Evolutionary conservation across 2,888 invertebrate genomes (phyloP), one percentile per base, ranked within the genome.

Genomic region (Timandra comae): DNA sequence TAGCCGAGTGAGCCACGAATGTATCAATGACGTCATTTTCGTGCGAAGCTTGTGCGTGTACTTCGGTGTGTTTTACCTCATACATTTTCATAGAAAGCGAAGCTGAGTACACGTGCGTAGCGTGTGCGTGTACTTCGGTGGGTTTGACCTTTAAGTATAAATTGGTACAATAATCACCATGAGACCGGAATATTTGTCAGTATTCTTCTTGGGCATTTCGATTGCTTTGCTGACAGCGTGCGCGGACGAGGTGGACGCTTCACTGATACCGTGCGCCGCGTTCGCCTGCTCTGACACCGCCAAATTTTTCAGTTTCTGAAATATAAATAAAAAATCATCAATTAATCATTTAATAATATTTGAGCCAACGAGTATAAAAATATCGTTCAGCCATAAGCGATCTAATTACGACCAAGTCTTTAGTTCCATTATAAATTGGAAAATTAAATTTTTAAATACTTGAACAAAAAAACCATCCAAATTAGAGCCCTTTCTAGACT

Each of bases 101-200:
- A n/a, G n/a, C n/a, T n/a, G n/a, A n/a, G n/a, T n/a, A n/a, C n/a
- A n/a, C n/a, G n/a, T n/a, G n/a, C n/a, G n/a, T n/a, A n/a, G n/a
- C n/a, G n/a, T n/a, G n/a, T n/a, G n/a, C n/a, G n/a, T n/a, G n/a
- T n/a, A n/a, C n/a, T n/a, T n/a, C n/a, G n/a, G n/a, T n/a, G n/a
- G n/a, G n/a, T n/a, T n/a, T n/a, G n/a, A n/a, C n/a, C n/a, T n/a
- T n/a, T n/a, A n/a, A n/a, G n/a, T n/a, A n/a, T n/a, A n/a, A n/a
- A n/a, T n/a, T n/a, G n/a, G n/a, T n/a, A n/a, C n/a, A n/a, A 16
- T 10, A 10, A 38, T 61, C 62, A 81, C 81, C 81, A 82, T 81
- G 2, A 81, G 53, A 29, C 64, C 69, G 2, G 60, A 33, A 44
- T 73, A 81, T 52, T 68, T 71, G 46, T 67, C 68, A 2, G 54